Conservation (phyloP, 2,797 vertebrate species). For the Phrynocephalus guinanensis region DNA sequence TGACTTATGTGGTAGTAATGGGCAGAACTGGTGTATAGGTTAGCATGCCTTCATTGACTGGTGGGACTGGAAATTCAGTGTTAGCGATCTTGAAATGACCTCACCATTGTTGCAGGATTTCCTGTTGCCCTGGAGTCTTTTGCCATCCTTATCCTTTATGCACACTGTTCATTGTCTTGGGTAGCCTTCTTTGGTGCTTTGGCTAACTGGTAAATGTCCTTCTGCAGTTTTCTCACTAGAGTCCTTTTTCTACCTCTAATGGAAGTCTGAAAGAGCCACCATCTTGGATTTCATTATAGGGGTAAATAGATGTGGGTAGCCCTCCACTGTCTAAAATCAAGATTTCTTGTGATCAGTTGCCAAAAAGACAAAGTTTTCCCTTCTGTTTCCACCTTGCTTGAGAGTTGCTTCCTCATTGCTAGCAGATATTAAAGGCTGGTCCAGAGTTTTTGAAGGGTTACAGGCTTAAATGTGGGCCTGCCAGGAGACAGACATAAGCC, state of each 20-base stretch:
- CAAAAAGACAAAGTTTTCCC: not conserved
- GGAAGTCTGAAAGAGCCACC: not conserved
- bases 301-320: too few relatives aligned
- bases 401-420: too few relatives aligned
- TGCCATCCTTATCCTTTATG: too few relatives aligned
- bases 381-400: not conserved
- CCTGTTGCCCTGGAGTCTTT: too few relatives aligned
- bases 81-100: too few relatives aligned
- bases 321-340: not conserved
- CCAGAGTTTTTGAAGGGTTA: not conserved
- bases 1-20: too few relatives aligned
- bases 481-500: not conserved
- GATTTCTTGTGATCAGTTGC: not conserved
- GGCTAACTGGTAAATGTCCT: not conserved
- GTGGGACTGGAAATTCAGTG: too few relatives aligned
- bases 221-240: not conserved
- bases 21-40: too few relatives aligned
- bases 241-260: not conserved
- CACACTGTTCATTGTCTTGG: not conserved
- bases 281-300: not conserved
- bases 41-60: too few relatives aligned
- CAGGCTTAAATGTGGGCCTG: not conserved
- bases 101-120: too few relatives aligned
- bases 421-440: not conserved
- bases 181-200: not conserved